Evolutionary conservation across 2,113 vertebrate species (phyloP).

Genomic region (Hemibagrus wyckioides): DNA sequence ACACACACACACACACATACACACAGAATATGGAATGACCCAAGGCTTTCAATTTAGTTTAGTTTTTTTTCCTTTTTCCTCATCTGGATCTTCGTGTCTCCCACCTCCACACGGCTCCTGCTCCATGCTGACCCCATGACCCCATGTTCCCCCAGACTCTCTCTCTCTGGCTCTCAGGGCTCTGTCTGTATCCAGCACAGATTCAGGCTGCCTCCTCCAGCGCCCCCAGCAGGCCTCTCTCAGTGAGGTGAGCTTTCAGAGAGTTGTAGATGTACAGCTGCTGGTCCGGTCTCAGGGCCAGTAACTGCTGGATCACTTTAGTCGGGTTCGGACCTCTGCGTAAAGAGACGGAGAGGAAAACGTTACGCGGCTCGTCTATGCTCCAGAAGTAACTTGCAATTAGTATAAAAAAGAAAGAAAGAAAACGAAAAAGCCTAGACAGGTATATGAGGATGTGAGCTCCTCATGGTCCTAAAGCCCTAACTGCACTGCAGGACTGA

Average conservation of each 20-base stretch:
- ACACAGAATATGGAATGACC: constrained; percentile 68
- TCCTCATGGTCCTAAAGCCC: background rate
- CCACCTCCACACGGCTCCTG: constrained; percentile 44
- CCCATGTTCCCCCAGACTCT: background rate
- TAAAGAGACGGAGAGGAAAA: constrained; percentile 6
- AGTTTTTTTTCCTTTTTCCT: constrained; percentile 39
- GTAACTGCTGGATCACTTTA: constrained; percentile 95
- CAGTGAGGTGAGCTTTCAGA: constrained; percentile 85
- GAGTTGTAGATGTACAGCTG: constrained; percentile 97
- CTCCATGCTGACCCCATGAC: background rate
- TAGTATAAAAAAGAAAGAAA: background rate
- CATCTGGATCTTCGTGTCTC: constrained; percentile 19
- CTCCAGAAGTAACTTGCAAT: too few relatives aligned
- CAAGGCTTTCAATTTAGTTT: constrained; percentile 50
- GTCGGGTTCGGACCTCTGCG: constrained; percentile 92
- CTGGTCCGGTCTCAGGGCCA: constrained; percentile 90
- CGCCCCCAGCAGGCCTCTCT: constrained; percentile 81
- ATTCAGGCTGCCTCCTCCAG: constrained; percentile 68
- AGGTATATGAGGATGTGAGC: too few relatives aligned
- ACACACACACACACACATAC: constrained; percentile 48
- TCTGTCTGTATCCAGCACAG: too few relatives aligned
- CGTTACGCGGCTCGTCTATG: background rate
- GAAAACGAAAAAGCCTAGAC: background rate
- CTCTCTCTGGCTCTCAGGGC: background rate
- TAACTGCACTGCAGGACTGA: too few relatives aligned